Conservation (phyloP, 2,888 invertebrate species). For the Phaonia tiefii region DNA sequence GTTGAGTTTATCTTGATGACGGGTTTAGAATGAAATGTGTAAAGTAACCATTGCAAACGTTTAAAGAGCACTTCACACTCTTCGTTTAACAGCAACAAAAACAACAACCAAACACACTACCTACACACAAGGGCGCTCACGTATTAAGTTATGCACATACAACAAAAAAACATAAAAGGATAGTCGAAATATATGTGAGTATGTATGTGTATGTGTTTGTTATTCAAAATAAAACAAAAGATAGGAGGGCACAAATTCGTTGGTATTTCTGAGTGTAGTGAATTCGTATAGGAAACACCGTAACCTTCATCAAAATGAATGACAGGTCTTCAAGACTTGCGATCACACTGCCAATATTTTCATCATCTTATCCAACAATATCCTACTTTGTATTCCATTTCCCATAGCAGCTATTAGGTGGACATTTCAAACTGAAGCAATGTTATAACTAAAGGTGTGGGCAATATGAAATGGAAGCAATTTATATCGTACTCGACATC, state of each 20-base stretch:
- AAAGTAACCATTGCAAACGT: conserved; percentile 38
- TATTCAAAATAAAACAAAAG: not conserved
- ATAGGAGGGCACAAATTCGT: not conserved
- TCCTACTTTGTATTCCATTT: too few species aligned
- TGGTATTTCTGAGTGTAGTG: not conserved
- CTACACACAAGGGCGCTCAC: not conserved
- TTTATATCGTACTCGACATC: too few species aligned
- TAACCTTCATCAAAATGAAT: conserved; percentile 78
- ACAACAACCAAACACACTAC: not conserved
- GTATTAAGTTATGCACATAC: not conserved
- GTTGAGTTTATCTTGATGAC: not conserved
- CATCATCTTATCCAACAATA: conserved; percentile 17
- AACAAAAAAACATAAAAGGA: conserved; percentile 33
- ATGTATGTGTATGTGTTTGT: conserved; percentile 3
- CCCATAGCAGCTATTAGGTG: too few species aligned
- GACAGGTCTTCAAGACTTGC: conserved; percentile 78
- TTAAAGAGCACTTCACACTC: conserved; percentile 52
- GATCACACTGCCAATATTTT: conserved; percentile 75
- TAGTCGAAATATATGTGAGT: conserved; percentile 52
- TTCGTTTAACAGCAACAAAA: conserved; percentile 44
- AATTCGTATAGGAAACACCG: conserved; percentile 17
- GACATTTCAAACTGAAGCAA: too few species aligned
- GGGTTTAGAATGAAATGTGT: conserved; percentile 10
- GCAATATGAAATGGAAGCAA: too few species aligned
- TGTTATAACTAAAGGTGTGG: too few species aligned